Percentiles rank a stretch among this genome's conserved stretches.
Conservation (phyloP, 2,888 invertebrate genomes). For the Apotomis turbidana region DNA sequence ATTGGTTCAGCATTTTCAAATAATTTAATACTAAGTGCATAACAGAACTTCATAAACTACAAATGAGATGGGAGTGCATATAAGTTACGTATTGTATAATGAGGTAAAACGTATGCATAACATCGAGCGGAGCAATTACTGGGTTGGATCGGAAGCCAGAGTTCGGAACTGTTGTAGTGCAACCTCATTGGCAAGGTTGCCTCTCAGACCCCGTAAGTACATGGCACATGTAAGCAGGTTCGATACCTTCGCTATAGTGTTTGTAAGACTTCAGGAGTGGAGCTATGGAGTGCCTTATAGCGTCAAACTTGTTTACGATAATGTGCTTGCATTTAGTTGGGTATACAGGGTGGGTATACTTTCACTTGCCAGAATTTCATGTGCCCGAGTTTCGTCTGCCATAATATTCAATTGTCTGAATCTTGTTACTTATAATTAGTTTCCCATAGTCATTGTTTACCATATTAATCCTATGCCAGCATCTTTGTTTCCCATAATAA, state of each 20-base stretch:
- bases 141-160: background rate
- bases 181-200: background rate
- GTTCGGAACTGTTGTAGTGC: slow-evolving; percentile 11
- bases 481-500: no score
- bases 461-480: no score
- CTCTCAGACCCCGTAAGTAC: background rate
- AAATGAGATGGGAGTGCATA: background rate
- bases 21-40: no score
- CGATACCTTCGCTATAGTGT: background rate
- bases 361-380: no score
- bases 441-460: no score
- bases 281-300: background rate
- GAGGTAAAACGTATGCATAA: background rate
- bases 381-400: no score
- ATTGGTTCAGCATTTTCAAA: no score
- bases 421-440: no score
- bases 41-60: background rate
- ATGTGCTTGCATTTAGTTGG: background rate
- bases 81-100: background rate
- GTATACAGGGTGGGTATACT: background rate
- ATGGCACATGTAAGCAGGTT: slow-evolving; percentile 1
- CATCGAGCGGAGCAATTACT: slow-evolving; percentile 2
- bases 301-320: background rate
- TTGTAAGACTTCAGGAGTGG: background rate
- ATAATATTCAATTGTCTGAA: no score